Evolutionary conservation across 2,888 invertebrate genomes (phyloP).

Genomic region (Parnassius mnemosyne): DNA sequence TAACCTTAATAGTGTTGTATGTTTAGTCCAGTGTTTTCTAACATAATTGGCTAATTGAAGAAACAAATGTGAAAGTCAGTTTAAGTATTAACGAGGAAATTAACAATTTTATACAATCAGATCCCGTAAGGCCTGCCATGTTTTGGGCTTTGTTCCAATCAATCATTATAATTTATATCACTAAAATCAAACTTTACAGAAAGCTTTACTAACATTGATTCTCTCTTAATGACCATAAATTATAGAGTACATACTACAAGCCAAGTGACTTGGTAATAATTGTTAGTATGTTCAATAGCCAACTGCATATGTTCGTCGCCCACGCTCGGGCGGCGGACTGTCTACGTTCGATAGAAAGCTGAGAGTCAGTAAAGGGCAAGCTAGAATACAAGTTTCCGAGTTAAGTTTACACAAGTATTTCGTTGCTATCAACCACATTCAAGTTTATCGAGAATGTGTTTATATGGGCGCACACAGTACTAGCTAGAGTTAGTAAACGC

Average conservation of each 20-base stretch:
- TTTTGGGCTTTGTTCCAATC: no score
- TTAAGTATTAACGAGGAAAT: no score
- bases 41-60: no score
- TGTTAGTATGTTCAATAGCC: constrained; percentile 17
- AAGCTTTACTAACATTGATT: constrained; percentile 5
- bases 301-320: constrained; percentile 17
- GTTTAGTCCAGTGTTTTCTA: no score
- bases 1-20: no score
- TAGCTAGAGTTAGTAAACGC: no score
- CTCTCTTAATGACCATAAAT: constrained; percentile 7
- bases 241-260: background rate
- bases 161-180: no score
- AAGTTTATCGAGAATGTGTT: no score
- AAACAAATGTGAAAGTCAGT: no score
- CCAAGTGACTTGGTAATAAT: constrained; percentile 2
- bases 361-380: constrained; percentile 18
- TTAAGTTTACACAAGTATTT: constrained; percentile 1
- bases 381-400: constrained; percentile 11
- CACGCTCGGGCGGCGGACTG: constrained; percentile 10
- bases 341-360: constrained; percentile 22
- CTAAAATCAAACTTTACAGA: background rate
- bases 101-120: no score
- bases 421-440: background rate
- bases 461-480: no score
- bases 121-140: no score